Evolutionary conservation across 2,113 vertebrate genomes (phyloP), one percentile per base, ranked within the genome.

Genomic region (Hassar affinis): DNA sequence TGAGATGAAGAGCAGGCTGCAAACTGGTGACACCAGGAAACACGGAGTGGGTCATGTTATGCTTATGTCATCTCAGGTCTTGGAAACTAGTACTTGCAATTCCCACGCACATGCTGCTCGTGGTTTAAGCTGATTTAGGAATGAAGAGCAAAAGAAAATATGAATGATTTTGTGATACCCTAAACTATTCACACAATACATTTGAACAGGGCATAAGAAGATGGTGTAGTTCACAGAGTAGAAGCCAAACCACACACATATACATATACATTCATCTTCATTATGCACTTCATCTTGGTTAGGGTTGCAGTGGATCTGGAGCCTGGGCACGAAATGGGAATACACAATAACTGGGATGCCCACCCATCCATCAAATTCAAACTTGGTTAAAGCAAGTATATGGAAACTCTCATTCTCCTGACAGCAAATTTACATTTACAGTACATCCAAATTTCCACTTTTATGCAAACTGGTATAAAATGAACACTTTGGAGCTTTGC

Each of bases 11-110:
- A 81, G 52, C 35, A 78, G 75, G 17, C 66, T 83, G 72, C 78
- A 82, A 80, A 84, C 88, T 75, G 45, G 87, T 54, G 30, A 38
- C 57, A 54, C 14, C 30, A 82, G 20, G 47, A 85, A 81, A 79
- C 56, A 86, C 6, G 54, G 79, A 75, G 11, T 49, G 52, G 57
- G 79, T 80, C 51, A 68, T 30, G 18, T 42, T 78, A 42, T 79
- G 79, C 18, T 45, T 51, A 15, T 45, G 61, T 52, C 27, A 0
- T 66, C 42, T 80, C 47, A 30, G 14, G 61, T 68, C 68, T 78
- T 59, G 45, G 38, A 83, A 59, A 51, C 27, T 42, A 38, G 47
- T 27, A 27, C 22, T 69, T 82, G 20, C 38, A 33, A 17, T 27
- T 54, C 74, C 74, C 49, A 76, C 74, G 11, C 49, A 76, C 74